Evolutionary conservation across 2,888 invertebrate species (phyloP).

Genomic region (Tachina lurida): DNA sequence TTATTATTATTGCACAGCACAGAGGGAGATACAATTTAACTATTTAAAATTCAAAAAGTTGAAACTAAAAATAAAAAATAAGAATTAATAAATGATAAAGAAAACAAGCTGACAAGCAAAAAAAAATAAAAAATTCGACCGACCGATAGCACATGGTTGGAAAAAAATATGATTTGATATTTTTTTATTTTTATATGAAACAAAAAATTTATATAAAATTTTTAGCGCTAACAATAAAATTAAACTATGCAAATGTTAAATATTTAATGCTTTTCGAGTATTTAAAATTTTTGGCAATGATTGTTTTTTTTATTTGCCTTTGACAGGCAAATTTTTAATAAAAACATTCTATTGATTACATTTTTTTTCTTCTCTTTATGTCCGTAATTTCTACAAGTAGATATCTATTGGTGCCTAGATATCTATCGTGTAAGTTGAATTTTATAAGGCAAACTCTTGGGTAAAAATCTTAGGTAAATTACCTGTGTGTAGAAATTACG

Average conservation of each 20-base stretch:
- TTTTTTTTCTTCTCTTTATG: neutral
- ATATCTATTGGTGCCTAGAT: too few relatives aligned
- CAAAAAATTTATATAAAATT: neutral
- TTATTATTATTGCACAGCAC: conserved; percentile 7
- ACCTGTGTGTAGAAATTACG: too few relatives aligned
- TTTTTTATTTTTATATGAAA: neutral
- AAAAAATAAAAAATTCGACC: neutral
- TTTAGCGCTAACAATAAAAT: neutral
- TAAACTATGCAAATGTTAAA: neutral
- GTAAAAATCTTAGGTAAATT: too few relatives aligned
- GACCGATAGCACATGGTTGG: conserved; percentile 5
- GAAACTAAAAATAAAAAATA: neutral
- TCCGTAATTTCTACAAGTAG: too few relatives aligned
- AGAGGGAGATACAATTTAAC: neutral
- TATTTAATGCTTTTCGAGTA: neutral
- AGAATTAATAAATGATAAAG: neutral
- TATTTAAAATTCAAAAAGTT: conserved; percentile 54
- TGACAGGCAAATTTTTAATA: neutral
- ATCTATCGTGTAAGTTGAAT: too few relatives aligned
- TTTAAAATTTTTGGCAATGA: neutral
- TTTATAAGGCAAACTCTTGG: too few relatives aligned
- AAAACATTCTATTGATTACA: neutral
- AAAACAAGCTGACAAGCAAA: conserved; percentile 10
- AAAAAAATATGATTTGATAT: conserved; percentile 2
- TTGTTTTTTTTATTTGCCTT: neutral